Evolutionary conservation across 2,113 vertebrate species (phyloP).

Genomic region (Pagrus major): DNA sequence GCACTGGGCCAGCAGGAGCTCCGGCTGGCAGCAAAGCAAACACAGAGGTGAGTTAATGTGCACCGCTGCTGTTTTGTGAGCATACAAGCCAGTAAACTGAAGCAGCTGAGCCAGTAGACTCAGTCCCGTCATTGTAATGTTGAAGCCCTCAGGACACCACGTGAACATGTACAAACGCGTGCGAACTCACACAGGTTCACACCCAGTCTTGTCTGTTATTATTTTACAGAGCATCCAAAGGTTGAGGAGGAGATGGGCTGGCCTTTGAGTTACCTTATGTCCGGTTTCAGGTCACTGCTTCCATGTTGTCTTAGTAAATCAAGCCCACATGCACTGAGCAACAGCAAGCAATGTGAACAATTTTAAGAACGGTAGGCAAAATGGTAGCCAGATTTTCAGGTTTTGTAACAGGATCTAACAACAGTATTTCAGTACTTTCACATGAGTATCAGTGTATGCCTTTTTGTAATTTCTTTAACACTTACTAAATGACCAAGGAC

Average conservation of each 20-base stretch:
- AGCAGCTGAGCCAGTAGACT: constrained; percentile 22
- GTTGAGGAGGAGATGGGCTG: background rate
- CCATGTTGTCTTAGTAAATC: background rate
- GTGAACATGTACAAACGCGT: constrained; percentile 34
- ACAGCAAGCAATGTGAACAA: background rate
- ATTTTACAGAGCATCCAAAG: constrained; percentile 28
- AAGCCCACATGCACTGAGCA: background rate
- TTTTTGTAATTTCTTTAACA: background rate
- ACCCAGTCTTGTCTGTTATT: constrained; percentile 4
- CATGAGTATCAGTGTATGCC: background rate
- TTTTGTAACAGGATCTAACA: constrained; percentile 55
- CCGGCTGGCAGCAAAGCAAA: constrained; percentile 44
- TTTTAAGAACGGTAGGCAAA: background rate
- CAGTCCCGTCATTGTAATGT: background rate
- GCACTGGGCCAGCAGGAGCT: background rate
- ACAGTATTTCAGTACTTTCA: constrained; percentile 16
- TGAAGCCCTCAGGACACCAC: constrained; percentile 17
- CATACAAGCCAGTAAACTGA: constrained; percentile 5
- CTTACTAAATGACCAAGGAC: background rate
- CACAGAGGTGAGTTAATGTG: constrained; percentile 52
- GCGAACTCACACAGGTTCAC: constrained; percentile 7
- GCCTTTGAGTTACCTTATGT: background rate
- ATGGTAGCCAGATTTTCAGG: constrained; percentile 61
- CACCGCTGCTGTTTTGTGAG: constrained; percentile 21
- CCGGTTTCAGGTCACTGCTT: constrained; percentile 1